phyloP scores from a whole-genome alignment of 2,888 invertebrate species.

The Drosophila diplacantha region DNA sequence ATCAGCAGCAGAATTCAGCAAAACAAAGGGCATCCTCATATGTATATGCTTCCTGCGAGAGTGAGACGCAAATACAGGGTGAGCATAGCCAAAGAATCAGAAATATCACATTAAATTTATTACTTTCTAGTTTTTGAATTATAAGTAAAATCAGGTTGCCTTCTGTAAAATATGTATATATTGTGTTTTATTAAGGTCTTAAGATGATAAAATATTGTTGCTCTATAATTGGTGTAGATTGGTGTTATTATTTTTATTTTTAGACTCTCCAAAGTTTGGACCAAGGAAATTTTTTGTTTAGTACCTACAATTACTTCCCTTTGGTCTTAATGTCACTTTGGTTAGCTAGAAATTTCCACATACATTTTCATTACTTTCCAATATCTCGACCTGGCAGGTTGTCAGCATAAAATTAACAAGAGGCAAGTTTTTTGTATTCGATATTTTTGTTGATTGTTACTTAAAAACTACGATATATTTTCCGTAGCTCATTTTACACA shows the following conservation, averaged over 20 bases:
- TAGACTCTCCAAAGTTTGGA: too few species aligned
- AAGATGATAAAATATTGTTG: too few species aligned
- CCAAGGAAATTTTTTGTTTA: too few species aligned
- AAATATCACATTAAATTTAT: background rate
- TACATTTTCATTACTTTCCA: background rate
- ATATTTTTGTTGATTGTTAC: background rate
- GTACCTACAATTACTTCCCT: background rate
- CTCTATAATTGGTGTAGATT: too few species aligned
- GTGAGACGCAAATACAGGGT: conserved; percentile 5
- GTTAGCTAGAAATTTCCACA: background rate
- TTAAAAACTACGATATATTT: background rate
- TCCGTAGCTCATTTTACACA: background rate
- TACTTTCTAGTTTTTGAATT: background rate
- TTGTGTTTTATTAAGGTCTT: background rate
- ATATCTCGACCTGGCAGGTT: background rate
- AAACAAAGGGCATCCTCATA: conserved; percentile 9
- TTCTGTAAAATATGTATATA: background rate
- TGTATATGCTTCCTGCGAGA: background rate
- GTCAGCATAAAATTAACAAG: background rate
- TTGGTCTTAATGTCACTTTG: background rate
- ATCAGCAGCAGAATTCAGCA: conserved; percentile 1
- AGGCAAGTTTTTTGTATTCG: background rate
- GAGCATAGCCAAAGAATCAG: background rate
- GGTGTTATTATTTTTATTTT: too few species aligned
- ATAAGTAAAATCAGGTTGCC: background rate